phyloP scores from a whole-genome alignment of 2,797 vertebrate species.

The Lepilemur septentrionalis region DNA sequence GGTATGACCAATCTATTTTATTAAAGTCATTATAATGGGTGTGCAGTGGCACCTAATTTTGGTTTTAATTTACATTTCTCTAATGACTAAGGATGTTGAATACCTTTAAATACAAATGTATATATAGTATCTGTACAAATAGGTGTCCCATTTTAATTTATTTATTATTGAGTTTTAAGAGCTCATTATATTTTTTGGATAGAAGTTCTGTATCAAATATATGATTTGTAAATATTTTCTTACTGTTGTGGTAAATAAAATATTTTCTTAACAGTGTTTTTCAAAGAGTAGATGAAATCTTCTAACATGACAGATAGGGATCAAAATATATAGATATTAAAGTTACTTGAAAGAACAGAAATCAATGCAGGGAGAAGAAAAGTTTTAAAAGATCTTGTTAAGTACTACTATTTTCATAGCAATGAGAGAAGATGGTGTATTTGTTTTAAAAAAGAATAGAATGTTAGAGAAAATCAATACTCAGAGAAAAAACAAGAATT shows the following conservation, averaged over 20 bases:
- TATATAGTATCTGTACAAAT: neutral
- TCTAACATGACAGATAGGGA: neutral
- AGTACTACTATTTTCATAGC: neutral
- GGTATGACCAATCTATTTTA: neutral
- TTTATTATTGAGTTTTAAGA: neutral
- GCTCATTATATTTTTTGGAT: neutral
- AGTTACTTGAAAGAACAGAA: neutral
- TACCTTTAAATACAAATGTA: neutral
- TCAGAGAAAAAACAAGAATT: neutral
- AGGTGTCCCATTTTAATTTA: neutral
- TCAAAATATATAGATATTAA: neutral
- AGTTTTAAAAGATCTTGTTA: neutral
- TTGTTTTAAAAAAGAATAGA: neutral
- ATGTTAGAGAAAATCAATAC: neutral
- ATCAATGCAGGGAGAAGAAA: neutral
- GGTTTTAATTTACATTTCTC: neutral
- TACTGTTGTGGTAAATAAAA: neutral
- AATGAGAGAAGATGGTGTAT: neutral
- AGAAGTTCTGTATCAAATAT: neutral
- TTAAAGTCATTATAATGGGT: neutral
- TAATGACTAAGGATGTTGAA: neutral
- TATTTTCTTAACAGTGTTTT: neutral
- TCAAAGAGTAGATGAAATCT: neutral
- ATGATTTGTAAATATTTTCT: neutral
- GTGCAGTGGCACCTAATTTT: neutral